Evolutionary conservation across 2,113 vertebrate genomes (phyloP).

Genomic region (Trematomus loennbergii): DNA sequence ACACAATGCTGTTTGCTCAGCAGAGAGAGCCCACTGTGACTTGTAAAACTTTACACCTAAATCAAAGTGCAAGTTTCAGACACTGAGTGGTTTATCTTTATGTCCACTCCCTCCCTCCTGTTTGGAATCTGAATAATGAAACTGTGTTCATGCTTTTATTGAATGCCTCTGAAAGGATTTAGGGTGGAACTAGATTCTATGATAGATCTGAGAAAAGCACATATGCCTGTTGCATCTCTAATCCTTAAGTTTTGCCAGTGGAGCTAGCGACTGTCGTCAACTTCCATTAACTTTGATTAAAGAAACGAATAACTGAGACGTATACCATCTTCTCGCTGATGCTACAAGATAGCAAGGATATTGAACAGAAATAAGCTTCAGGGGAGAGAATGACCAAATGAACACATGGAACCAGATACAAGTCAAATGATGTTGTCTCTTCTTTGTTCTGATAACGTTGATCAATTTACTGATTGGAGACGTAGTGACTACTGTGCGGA

Average conservation of each 20-base stretch:
- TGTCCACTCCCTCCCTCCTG: slow-evolving; percentile 19
- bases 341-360: not conserved
- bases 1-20: slow-evolving; percentile 61
- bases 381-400: not conserved
- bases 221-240: not conserved
- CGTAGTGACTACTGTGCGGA: not conserved
- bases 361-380: not conserved
- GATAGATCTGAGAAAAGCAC: not conserved
- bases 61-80: slow-evolving; percentile 61
- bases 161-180: slow-evolving; percentile 19
- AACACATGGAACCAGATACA: too few relatives aligned
- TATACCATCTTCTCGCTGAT: not conserved
- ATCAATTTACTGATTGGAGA: not conserved
- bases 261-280: not conserved
- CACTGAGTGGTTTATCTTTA: slow-evolving; percentile 48
- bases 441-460: not conserved
- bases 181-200: slow-evolving; percentile 2
- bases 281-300: not conserved
- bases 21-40: slow-evolving; percentile 10
- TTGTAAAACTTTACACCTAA: slow-evolving; percentile 66
- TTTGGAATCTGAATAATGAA: slow-evolving; percentile 34
- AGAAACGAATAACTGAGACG: not conserved
- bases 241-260: not conserved
- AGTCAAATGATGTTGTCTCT: not conserved
- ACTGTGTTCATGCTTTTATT: slow-evolving; percentile 21